Evolutionary conservation across 2,113 vertebrate species (phyloP).

Genomic region (Dromaius novaehollandiae): DNA sequence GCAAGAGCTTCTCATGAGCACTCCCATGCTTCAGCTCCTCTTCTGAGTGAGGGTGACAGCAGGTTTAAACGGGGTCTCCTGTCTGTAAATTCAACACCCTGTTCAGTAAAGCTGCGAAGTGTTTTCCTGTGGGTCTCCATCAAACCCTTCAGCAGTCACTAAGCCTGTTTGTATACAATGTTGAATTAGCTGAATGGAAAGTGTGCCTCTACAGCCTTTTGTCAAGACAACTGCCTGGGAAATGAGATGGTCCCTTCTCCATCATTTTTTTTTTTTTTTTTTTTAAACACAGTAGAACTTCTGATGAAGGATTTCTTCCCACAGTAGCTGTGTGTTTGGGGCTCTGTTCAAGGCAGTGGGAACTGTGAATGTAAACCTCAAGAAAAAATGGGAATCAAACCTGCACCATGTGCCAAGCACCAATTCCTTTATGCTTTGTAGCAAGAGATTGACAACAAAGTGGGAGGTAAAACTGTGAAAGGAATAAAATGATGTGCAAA

Average conservation of each 20-base stretch:
- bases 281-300: not conserved
- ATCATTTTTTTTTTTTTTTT: too few relatives aligned
- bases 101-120: not conserved
- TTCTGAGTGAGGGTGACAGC: not conserved
- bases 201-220: not conserved
- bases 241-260: not conserved
- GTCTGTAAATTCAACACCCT: not conserved
- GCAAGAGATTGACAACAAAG: too few relatives aligned
- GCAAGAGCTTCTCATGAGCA: not conserved
- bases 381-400: not conserved
- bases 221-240: too few relatives aligned
- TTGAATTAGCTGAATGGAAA: not conserved
- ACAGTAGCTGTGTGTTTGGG: not conserved
- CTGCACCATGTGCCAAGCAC: rapidly evolving
- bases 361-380: not conserved
- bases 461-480: too few relatives aligned
- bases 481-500: too few relatives aligned
- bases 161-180: not conserved
- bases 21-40: not conserved
- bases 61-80: not conserved
- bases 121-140: not conserved
- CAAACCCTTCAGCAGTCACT: not conserved
- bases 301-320: not conserved
- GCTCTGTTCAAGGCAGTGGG: not conserved
- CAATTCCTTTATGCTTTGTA: not conserved